Percentiles rank a stretch among this genome's conserved stretches.
These are phyloP conservation scores for Drosophila orosa DNA, from an alignment of 1,140 invertebrate genomes.

Conservation along the genomic window DNA sequence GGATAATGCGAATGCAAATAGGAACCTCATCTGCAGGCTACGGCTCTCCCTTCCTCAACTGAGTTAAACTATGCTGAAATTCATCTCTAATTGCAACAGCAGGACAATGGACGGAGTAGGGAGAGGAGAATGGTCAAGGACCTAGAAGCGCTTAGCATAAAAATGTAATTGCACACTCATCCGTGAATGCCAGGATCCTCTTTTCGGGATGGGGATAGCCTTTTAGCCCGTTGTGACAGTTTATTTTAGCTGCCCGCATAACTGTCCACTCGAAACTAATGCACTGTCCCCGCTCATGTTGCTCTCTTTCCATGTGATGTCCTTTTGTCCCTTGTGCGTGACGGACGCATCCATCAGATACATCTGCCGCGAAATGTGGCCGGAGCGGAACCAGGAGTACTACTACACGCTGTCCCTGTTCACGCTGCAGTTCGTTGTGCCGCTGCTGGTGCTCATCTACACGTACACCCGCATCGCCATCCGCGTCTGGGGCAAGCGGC, in stretches of 20 bases:
- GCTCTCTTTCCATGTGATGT: conserved; percentile 19
- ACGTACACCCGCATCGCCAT: conserved; percentile 94
- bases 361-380: conserved; percentile 89
- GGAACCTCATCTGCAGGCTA: conserved; percentile 15
- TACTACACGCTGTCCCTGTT: conserved; percentile 92
- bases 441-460: conserved; percentile 92
- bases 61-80: conserved; percentile 1
- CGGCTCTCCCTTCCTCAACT: not conserved
- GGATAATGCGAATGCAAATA: conserved; percentile 40
- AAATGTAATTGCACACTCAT: conserved; percentile 26
- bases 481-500: conserved; percentile 94
- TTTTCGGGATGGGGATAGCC: conserved; percentile 9
- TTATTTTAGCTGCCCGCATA: conserved; percentile 19
- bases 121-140: not conserved
- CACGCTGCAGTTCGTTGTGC: conserved; percentile 93
- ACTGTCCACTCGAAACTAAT: conserved; percentile 42
- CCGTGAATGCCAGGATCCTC: conserved; percentile 2
- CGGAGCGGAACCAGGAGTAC: conserved; percentile 85
- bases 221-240: conserved; percentile 22
- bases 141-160: conserved; percentile 26
- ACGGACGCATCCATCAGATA: conserved; percentile 84
- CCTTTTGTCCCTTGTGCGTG: conserved; percentile 18
- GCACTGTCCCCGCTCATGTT: conserved; percentile 27
- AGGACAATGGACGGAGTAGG: not conserved
- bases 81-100: conserved; percentile 24